These are phyloP conservation scores for Etheostoma cragini DNA, from an alignment of 2,113 vertebrate genomes.

Conservation along the genomic window DNA sequence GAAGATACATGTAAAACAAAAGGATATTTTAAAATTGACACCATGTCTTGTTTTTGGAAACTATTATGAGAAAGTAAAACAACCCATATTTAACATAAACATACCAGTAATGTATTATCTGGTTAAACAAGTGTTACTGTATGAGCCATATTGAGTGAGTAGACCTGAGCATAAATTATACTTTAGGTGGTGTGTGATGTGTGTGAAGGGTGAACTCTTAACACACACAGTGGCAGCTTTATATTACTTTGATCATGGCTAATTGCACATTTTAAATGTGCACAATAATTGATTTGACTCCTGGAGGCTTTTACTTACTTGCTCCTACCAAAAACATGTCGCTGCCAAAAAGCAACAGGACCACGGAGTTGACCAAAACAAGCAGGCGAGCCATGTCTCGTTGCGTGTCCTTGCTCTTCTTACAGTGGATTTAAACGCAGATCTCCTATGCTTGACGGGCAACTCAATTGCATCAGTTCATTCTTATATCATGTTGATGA, in stretches of 20 bases:
- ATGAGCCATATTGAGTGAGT: background rate
- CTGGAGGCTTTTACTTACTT: slow-evolving; percentile 86
- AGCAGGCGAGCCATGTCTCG: slow-evolving; percentile 82
- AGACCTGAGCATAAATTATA: background rate
- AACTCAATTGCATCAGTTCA: slow-evolving; percentile 47
- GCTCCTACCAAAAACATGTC: slow-evolving; percentile 91
- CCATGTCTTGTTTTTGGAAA: background rate
- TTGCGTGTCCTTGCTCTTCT: slow-evolving; percentile 34
- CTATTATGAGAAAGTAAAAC: slow-evolving; percentile 2
- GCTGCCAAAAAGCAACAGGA: slow-evolving; percentile 93
- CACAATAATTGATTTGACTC: slow-evolving; percentile 11
- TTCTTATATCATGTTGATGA: slow-evolving; percentile 45
- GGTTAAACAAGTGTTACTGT: slow-evolving; percentile 5
- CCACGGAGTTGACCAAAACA: slow-evolving; percentile 81
- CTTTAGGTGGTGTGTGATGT: background rate
- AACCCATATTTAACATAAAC: background rate
- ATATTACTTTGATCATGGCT: background rate
- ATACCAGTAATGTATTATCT: background rate
- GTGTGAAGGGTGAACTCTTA: background rate
- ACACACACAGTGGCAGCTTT: background rate
- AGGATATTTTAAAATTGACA: background rate
- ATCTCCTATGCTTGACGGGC: slow-evolving; percentile 31
- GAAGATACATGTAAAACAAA: background rate
- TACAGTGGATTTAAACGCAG: slow-evolving; percentile 14
- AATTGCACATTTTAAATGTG: slow-evolving; percentile 40